Evolutionary conservation across 2,888 invertebrate genomes (phyloP), one percentile per base, ranked within the genome.

Genomic region (Shargacucullia verbasci): DNA sequence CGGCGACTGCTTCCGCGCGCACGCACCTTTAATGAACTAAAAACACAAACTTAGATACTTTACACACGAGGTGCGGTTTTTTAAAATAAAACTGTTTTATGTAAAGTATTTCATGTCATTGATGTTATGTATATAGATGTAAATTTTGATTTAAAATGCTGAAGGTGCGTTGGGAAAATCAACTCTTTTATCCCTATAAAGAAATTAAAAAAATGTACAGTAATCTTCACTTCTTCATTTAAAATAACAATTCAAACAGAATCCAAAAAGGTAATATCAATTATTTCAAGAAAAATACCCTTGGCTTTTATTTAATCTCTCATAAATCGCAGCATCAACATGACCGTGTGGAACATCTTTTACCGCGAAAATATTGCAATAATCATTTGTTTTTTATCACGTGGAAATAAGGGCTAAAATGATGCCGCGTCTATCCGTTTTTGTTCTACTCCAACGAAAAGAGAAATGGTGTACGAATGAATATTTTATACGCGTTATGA

Each of bases 21-120:
- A 87, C 88, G 90, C 91, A 91, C 90, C 89, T 91, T 91, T 92
- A 91, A 92, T 92, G 88, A 91, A 89, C 89, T 86, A 87, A 87
- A 89, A 86, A 89, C 83, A 76, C 71, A 73, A 69, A 58, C 54
- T 79, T 70, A 80, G 60, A 69, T 15, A 33, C 41, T 53, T 15
- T 72, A 11, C 65, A 78, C 61, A 76, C 27, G 15, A 48, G 6
- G 40, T 11, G 27, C 35, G 25, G 11, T n/a, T n/a, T 6, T n/a
- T n/a, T 1, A 33, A n/a, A n/a, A n/a, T n/a, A n/a, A n/a, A n/a
- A n/a, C n/a, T n/a, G n/a, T n/a, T n/a, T n/a, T n/a, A n/a, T n/a
- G n/a, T n/a, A n/a, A n/a, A n/a, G n/a, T n/a, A n/a, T n/a, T n/a
- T n/a, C n/a, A n/a, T n/a, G n/a, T n/a, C n/a, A n/a, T n/a, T n/a